phyloP scores from a whole-genome alignment of 2,113 vertebrate genomes.

The Thalassoma bifasciatum region DNA sequence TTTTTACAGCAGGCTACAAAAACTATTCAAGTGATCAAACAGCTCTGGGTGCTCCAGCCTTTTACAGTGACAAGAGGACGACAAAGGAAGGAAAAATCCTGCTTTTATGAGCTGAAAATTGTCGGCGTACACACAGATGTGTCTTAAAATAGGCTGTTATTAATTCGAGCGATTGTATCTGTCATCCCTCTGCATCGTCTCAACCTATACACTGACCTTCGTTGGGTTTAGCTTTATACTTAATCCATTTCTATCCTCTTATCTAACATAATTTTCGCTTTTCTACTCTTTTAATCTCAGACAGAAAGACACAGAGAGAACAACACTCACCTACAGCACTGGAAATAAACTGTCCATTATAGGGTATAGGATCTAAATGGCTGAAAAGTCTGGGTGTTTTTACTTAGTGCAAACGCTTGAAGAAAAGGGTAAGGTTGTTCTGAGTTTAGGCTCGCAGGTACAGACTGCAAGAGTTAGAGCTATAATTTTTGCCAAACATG shows the following conservation, averaged over 20 bases:
- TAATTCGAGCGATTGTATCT: neutral
- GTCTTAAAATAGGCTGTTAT: neutral
- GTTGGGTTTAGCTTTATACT: neutral
- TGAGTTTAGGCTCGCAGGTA: too few species aligned
- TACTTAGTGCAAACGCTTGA: too few species aligned
- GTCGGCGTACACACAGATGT: neutral
- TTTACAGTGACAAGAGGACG: neutral
- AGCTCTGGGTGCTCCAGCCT: neutral
- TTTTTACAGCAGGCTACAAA: neutral
- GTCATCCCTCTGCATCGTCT: slow-evolving; percentile 7
- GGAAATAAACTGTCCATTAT: too few species aligned
- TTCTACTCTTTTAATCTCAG: neutral
- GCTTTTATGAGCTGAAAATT: neutral
- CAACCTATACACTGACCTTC: neutral
- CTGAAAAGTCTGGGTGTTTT: too few species aligned
- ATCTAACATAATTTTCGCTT: neutral
- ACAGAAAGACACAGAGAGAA: too few species aligned
- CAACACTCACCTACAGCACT: too few species aligned
- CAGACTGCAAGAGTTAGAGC: too few species aligned
- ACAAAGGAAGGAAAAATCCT: neutral
- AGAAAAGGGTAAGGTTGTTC: too few species aligned
- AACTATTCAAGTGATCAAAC: neutral
- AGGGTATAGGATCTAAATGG: too few species aligned
- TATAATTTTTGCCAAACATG: too few species aligned
- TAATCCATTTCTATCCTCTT: neutral